Percentiles rank a stretch among this genome's conserved stretches.
Conservation (phyloP, 2,113 vertebrate species). For the Helogale parvula region DNA sequence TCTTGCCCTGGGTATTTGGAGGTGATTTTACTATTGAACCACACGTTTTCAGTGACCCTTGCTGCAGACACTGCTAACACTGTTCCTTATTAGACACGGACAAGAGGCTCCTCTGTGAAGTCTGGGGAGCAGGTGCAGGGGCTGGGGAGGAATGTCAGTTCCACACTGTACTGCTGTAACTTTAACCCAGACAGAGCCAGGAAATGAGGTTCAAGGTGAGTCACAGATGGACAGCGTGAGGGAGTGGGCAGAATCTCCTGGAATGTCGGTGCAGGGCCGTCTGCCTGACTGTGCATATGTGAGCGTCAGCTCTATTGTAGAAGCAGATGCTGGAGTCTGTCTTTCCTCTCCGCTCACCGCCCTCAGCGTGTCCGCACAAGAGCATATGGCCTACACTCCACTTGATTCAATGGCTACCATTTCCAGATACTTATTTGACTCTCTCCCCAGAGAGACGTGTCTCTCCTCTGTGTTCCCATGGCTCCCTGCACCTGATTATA, state of each 20-base stretch:
- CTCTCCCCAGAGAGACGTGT: not conserved
- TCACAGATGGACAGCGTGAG: not conserved
- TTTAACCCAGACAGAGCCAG: slow-evolving; percentile 7
- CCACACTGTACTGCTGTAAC: not conserved
- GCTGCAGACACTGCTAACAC: not conserved
- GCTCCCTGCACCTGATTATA: not conserved
- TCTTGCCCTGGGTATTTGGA: not conserved
- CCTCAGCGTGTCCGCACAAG: not conserved
- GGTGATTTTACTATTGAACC: not conserved
- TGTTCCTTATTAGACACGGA: not conserved
- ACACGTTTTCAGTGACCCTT: not conserved
- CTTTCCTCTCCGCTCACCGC: not conserved
- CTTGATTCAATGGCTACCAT: not conserved
- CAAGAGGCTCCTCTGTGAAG: not conserved
- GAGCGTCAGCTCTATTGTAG: not conserved
- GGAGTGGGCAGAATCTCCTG: not conserved
- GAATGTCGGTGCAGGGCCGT: not conserved
- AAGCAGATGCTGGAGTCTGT: not conserved
- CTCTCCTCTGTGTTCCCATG: not conserved
- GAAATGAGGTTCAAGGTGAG: not conserved
- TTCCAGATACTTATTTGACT: not conserved
- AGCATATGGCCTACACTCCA: not conserved
- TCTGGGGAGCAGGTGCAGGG: not conserved
- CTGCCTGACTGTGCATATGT: not conserved
- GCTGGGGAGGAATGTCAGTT: not conserved